phyloP scores from a whole-genome alignment of 2,797 vertebrate genomes.

The Aselliscus stoliczkanus region DNA sequence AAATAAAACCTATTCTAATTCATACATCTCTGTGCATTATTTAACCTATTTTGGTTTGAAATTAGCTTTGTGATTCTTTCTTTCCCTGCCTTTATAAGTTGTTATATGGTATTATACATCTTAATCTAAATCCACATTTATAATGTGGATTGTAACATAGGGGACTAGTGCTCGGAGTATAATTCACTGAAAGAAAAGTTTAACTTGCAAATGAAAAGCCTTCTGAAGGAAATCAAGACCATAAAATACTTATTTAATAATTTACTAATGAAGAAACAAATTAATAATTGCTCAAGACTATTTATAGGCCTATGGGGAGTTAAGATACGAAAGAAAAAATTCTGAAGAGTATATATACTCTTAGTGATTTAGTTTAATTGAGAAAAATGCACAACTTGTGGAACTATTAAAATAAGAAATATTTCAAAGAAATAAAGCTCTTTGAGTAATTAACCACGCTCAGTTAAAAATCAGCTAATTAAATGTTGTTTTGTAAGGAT shows the following conservation, averaged over 20 bases:
- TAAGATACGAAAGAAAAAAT: neutral
- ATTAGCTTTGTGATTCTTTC: neutral
- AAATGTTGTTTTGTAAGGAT: neutral
- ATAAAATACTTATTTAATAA: neutral
- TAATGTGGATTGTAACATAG: neutral
- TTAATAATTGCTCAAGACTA: neutral
- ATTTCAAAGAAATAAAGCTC: neutral
- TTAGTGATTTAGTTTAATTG: neutral
- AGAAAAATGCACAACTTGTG: neutral
- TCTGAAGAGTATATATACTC: neutral
- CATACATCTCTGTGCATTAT: neutral
- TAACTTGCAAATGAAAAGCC: neutral
- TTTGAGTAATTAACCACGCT: neutral
- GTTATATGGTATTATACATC: neutral
- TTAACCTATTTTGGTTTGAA: neutral
- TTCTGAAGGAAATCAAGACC: neutral
- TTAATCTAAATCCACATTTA: neutral
- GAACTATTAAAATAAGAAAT: neutral
- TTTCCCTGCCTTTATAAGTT: neutral
- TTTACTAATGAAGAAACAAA: neutral
- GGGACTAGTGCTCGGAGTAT: neutral
- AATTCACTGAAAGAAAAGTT: neutral
- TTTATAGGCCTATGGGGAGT: neutral
- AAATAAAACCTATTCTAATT: conserved; percentile 3
- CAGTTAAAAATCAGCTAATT: neutral